phyloP scores from a whole-genome alignment of 2,113 vertebrate species.

The Progne subis region DNA sequence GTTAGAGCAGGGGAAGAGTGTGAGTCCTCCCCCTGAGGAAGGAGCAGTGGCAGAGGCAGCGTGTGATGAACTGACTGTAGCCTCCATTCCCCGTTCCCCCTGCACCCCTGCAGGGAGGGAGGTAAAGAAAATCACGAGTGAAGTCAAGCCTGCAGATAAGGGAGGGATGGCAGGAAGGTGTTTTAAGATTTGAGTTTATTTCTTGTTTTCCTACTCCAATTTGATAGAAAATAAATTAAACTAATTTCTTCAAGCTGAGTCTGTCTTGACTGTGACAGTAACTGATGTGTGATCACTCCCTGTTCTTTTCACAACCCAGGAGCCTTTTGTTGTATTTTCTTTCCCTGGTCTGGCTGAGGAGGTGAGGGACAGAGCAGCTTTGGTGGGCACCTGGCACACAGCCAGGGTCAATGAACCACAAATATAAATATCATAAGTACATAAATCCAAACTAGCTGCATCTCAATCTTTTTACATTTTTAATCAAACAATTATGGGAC shows the following conservation, averaged over 20 bases:
- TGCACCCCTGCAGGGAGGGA: not conserved
- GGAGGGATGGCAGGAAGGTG: not conserved
- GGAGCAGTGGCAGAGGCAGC: not conserved
- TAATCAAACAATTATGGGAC: not conserved
- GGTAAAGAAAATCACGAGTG: not conserved
- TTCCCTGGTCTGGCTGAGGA: not conserved
- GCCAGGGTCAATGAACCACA: not conserved
- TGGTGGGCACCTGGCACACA: not conserved
- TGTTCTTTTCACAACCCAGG: not conserved
- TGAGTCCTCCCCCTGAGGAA: not conserved
- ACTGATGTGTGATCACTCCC: not conserved
- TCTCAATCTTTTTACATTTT: constrained; percentile 34
- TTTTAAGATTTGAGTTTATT: not conserved
- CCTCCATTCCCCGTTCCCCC: not conserved
- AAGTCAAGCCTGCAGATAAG: not conserved
- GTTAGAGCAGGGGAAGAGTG: not conserved
- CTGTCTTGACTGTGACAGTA: not conserved
- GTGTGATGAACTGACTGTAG: not conserved
- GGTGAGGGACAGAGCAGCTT: not conserved
- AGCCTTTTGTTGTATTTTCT: not conserved
- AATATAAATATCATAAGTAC: not conserved
- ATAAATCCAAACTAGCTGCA: constrained; percentile 27
- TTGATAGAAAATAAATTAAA: not conserved
- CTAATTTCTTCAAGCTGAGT: not conserved
- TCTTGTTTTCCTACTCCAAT: not conserved